These are phyloP conservation scores for Nanorana parkeri DNA, from an alignment of 2,113 vertebrate genomes.

Conservation along the genomic window DNA sequence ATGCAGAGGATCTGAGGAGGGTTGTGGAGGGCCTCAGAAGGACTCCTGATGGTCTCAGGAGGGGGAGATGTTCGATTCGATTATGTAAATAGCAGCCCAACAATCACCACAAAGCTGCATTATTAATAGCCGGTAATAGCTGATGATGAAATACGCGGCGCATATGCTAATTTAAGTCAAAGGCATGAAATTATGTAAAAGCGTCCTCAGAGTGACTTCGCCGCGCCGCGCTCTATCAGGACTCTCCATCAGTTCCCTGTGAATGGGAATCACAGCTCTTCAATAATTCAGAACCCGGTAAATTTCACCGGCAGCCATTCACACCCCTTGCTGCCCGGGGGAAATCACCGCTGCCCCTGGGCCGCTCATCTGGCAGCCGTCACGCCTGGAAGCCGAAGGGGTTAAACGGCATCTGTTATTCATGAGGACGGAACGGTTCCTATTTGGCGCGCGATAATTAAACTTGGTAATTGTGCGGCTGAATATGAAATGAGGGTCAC, in stretches of 20 bases:
- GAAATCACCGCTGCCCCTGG: neutral
- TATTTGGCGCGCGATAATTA: conserved; percentile 54
- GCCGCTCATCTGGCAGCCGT: neutral
- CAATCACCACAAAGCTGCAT: too few species aligned
- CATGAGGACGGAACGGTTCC: conserved; percentile 19
- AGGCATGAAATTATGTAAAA: neutral
- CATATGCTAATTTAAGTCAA: conserved; percentile 24
- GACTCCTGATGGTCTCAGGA: too few species aligned
- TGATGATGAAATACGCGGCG: neutral
- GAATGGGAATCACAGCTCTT: conserved; percentile 47
- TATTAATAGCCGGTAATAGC: conserved; percentile 25
- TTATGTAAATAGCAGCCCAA: too few species aligned
- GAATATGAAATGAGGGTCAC: conserved; percentile 48
- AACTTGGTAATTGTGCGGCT: conserved; percentile 53
- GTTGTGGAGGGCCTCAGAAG: too few species aligned
- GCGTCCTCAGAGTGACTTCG: neutral
- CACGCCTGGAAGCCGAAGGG: neutral
- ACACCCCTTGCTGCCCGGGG: neutral
- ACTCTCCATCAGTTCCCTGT: conserved; percentile 31
- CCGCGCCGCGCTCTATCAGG: conserved; percentile 19
- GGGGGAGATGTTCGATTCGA: too few species aligned
- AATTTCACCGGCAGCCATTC: conserved; percentile 32
- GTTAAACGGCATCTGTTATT: conserved; percentile 46
- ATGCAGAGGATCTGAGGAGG: too few species aligned
- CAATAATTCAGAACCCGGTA: conserved; percentile 45